phyloP scores from a whole-genome alignment of 2,113 vertebrate species.

The Phalacrocorax carbo region DNA sequence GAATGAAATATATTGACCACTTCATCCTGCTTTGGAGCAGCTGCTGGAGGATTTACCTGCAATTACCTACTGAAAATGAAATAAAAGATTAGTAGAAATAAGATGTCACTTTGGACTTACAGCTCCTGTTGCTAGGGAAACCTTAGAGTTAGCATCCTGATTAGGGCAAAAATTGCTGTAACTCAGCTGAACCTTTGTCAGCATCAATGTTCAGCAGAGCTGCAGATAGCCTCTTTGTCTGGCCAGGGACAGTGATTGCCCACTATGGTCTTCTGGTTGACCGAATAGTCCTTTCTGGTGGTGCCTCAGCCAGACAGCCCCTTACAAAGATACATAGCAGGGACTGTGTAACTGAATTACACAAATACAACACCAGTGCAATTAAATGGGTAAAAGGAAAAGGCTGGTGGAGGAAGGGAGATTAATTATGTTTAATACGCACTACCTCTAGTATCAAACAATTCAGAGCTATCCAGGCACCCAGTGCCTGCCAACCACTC shows the following conservation, averaged over 20 bases:
- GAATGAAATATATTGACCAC: neutral
- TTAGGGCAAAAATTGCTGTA: slow-evolving; percentile 24
- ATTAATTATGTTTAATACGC: neutral
- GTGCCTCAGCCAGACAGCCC: neutral
- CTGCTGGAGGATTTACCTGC: slow-evolving; percentile 56
- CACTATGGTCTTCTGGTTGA: neutral
- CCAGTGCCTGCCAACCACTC: neutral
- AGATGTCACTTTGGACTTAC: slow-evolving; percentile 35
- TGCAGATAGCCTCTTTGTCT: neutral
- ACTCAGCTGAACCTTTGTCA: slow-evolving; percentile 36
- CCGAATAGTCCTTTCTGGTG: neutral
- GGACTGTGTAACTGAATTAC: neutral
- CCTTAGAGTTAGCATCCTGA: slow-evolving; percentile 33
- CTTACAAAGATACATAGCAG: neutral
- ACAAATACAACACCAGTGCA: neutral
- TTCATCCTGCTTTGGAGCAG: neutral
- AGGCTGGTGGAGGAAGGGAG: neutral
- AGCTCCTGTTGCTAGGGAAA: slow-evolving; percentile 71
- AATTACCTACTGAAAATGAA: slow-evolving; percentile 56
- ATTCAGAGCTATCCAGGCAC: neutral
- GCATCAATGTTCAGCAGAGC: neutral
- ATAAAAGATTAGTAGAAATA: slow-evolving; percentile 67
- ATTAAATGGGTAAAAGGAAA: neutral
- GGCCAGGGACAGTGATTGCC: neutral
- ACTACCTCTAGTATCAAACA: neutral